A percentile compares a stretch with the other conserved stretches of the same genome.
phyloP scores from a whole-genome alignment of 2,797 vertebrate genomes.

The Acanthornis magna region DNA sequence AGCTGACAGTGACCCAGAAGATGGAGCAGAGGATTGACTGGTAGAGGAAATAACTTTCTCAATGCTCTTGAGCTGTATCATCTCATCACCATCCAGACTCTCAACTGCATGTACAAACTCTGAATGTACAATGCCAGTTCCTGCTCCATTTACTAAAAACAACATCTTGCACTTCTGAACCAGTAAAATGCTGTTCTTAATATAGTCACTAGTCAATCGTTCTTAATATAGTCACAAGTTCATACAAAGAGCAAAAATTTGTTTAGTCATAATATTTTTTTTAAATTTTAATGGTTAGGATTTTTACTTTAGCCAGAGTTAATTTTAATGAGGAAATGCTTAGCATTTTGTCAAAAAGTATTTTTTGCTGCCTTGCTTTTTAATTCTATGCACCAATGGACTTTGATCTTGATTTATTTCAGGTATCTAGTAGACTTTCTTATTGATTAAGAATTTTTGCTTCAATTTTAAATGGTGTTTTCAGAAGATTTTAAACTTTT shows the following conservation, averaged over 20 bases:
- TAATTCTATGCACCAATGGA: background rate
- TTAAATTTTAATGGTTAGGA: background rate
- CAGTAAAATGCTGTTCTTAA: background rate
- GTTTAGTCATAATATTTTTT: background rate
- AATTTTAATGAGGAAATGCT: background rate
- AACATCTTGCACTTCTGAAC: background rate
- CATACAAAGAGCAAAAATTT: background rate
- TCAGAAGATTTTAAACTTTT: background rate
- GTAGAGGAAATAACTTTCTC: background rate
- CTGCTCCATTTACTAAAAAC: background rate
- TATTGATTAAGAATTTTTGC: background rate
- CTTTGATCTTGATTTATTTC: background rate
- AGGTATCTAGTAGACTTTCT: background rate
- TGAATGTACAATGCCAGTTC: background rate
- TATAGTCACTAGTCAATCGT: background rate
- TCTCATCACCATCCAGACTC: background rate
- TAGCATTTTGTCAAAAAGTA: background rate
- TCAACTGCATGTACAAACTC: background rate
- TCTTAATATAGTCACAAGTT: background rate
- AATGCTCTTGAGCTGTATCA: background rate
- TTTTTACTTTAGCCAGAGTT: background rate
- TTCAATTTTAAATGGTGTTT: background rate
- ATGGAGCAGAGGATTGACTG: background rate
- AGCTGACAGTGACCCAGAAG: background rate
- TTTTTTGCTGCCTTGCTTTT: background rate